Base-by-base conservation (phyloP, 2,888 invertebrate genomes). In the Cepaea hortensis region DNA sequence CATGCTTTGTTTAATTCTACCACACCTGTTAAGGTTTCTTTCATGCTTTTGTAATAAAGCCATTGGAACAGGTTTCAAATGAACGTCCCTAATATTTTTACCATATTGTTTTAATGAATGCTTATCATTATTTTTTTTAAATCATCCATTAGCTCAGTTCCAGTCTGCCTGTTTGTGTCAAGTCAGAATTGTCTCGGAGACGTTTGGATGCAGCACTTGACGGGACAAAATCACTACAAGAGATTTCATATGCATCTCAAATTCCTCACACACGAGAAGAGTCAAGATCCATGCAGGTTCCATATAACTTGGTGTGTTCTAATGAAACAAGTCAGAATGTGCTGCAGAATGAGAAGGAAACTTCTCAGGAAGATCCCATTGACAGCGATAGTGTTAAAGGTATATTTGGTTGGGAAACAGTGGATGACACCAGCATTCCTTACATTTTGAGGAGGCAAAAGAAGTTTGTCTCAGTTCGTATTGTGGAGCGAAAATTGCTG, bases 381-480 rank as follows among this genome's bases (percentile, higher is more conserved):
- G 90, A 90, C 50, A 87, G 80, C 48, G 89, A 90, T 75, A 95
- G 95, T 91, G 91, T 93, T 46, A 94, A 94, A 86, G 95, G 95
- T 35, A 92, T 97, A 92, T 98, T 98, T 94, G 98, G 98, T 84
- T 98, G 98, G 98, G 96, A 97, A 88, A 96, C 96, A 91, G 96
- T 98, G 82, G 98, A 97, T 88, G 97, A 93, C 50, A 93, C 94
- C 6, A 93, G 94, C 89, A 91, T 98, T 93, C 98, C 98, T 1
- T 98, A 97, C 94, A 97, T 98, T 90, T 96, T 97, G 93, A 96
- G 98, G 20, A 91, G 96, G 84, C 96, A 96, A 35, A 97, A 97
- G 93, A 97, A 97, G 94, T 98, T 97, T 94, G 97, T 98, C 93
- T 97, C 98, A n/a, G 98, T 98, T 84, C 96, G 98, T 85, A 98